These are phyloP conservation scores for Ptycholaimellus sp. DNA, from an alignment of 2,888 invertebrate species.

Conservation along the genomic window DNA sequence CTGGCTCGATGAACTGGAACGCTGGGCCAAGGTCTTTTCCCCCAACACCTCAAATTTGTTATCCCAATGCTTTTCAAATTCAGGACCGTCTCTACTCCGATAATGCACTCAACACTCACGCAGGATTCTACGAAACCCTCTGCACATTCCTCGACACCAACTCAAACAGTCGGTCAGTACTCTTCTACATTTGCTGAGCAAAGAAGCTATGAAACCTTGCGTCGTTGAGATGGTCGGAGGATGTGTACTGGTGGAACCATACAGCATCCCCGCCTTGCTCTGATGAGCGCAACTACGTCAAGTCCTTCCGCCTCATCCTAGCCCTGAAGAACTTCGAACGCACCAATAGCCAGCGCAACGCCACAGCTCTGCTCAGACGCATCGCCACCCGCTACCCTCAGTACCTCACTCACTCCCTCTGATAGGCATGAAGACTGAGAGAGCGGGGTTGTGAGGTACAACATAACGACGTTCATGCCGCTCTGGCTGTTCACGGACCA, in stretches of 20 bases:
- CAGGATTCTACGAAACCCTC: constrained; percentile 18
- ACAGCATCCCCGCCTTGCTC: constrained; percentile 7
- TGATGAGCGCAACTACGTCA: constrained; percentile 5
- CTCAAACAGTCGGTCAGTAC: no score
- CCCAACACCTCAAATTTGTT: not conserved
- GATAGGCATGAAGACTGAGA: no score
- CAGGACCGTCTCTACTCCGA: no score
- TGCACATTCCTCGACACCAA: no score
- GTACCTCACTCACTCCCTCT: no score
- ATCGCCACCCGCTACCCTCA: constrained; percentile 7
- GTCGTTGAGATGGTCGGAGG: constrained; percentile 17
- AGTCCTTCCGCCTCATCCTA: constrained; percentile 2
- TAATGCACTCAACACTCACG: constrained; percentile 13
- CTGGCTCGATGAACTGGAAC: constrained; percentile 16
- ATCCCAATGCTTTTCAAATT: no score
- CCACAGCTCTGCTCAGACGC: constrained; percentile 17
- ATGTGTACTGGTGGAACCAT: constrained; percentile 16
- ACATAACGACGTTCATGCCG: constrained; percentile 20
- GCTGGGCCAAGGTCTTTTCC: constrained; percentile 7
- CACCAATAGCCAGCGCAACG: constrained; percentile 19
- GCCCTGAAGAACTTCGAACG: constrained; percentile 9
- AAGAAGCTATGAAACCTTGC: no score
- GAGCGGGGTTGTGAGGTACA: no score
- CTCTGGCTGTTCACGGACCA: constrained; percentile 22
- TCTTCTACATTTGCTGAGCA: no score